A percentile compares a stretch with the other conserved stretches of the same genome.
Conservation (phyloP, 2,888 invertebrate genomes). For the Strigamia maritima region DNA sequence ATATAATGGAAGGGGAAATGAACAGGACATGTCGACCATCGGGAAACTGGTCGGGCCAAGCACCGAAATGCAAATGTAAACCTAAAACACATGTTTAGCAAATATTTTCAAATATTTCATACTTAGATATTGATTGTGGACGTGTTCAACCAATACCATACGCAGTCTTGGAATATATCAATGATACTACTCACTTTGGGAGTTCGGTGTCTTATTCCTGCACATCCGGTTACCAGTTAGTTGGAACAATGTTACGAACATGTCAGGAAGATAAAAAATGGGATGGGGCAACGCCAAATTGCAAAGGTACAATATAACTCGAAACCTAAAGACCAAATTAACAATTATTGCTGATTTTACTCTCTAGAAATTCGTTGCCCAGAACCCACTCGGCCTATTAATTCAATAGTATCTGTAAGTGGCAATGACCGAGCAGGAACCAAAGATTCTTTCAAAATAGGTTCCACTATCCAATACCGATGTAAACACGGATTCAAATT, state of each 20-base stretch:
- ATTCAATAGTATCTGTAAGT: slow-evolving; percentile 81
- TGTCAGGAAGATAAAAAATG: slow-evolving; percentile 75
- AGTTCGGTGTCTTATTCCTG: slow-evolving; percentile 78
- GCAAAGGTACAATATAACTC: slow-evolving; percentile 65
- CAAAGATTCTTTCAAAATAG: slow-evolving; percentile 47
- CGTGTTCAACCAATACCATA: slow-evolving; percentile 74
- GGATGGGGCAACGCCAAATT: slow-evolving; percentile 79
- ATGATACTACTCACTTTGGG: slow-evolving; percentile 74
- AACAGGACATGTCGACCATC: slow-evolving; percentile 68
- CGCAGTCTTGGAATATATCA: slow-evolving; percentile 71
- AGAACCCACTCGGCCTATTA: slow-evolving; percentile 76
- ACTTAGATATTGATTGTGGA: slow-evolving; percentile 81
- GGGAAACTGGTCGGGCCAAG: slow-evolving; percentile 79
- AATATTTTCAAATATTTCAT: slow-evolving; percentile 33
- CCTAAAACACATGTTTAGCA: neutral
- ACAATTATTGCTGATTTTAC: neutral
- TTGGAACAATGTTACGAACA: slow-evolving; percentile 69
- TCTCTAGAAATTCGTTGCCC: slow-evolving; percentile 78
- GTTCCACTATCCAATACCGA: slow-evolving; percentile 47
- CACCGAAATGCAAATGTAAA: slow-evolving; percentile 80
- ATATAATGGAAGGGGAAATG: slow-evolving; percentile 70
- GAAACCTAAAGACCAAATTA: neutral
- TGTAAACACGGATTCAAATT: slow-evolving; percentile 47
- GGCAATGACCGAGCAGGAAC: slow-evolving; percentile 72
- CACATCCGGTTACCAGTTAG: slow-evolving; percentile 71